phyloP scores from a whole-genome alignment of 2,797 vertebrate species.

The Trachops cirrhosus region DNA sequence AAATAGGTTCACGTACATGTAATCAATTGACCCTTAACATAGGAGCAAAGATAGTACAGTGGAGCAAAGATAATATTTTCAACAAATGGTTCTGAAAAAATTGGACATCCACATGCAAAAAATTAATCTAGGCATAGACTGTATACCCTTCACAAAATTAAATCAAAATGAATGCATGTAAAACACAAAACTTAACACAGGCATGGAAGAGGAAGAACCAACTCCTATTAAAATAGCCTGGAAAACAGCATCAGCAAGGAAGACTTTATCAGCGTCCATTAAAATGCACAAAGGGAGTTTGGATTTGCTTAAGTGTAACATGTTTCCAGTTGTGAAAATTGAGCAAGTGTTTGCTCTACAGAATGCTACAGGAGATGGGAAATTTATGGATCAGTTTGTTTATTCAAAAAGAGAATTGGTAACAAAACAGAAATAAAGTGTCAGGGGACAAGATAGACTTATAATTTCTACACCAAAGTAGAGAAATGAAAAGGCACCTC shows the following conservation, averaged over 20 bases:
- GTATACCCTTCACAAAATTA: background rate
- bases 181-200: slow-evolving; percentile 67
- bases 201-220: slow-evolving; percentile 80
- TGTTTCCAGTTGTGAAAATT: slow-evolving; percentile 89
- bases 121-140: background rate
- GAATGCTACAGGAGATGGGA: slow-evolving; percentile 85
- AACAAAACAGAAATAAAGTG: slow-evolving; percentile 93
- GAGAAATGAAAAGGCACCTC: slow-evolving; percentile 89
- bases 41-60: background rate
- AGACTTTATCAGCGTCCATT: slow-evolving; percentile 95
- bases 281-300: slow-evolving; percentile 97
- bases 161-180: background rate
- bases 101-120: background rate
- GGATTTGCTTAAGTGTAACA: slow-evolving; percentile 96
- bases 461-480: slow-evolving; percentile 88
- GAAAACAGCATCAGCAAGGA: slow-evolving; percentile 96
- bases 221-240: slow-evolving; percentile 93
- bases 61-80: background rate
- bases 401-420: slow-evolving; percentile 92
- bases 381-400: slow-evolving; percentile 87
- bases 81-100: background rate
- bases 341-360: slow-evolving; percentile 89
- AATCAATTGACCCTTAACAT: background rate
- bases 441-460: slow-evolving; percentile 93
- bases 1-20: background rate